phyloP scores from a whole-genome alignment of 2,797 vertebrate species.

The Gallinago solitaria region DNA sequence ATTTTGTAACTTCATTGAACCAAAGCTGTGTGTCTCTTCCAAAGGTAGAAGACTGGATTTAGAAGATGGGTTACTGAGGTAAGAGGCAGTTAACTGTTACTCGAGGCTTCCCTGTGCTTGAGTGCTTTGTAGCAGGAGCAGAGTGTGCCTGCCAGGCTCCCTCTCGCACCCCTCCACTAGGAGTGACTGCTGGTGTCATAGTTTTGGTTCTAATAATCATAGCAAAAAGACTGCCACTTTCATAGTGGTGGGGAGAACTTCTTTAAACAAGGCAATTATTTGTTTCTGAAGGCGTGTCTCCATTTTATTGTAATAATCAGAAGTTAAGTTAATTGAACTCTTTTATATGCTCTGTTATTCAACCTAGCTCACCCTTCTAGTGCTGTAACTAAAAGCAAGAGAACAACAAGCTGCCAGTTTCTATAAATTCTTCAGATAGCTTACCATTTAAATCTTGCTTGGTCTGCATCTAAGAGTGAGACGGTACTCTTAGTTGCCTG shows the following conservation, averaged over 20 bases:
- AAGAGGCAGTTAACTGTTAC: neutral
- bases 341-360: neutral
- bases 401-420: neutral
- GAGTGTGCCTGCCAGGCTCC: neutral
- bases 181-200: neutral
- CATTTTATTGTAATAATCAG: neutral
- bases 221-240: neutral
- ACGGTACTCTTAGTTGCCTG: neutral
- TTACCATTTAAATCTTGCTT: constrained; percentile 4
- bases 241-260: neutral
- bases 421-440: neutral
- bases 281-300: neutral
- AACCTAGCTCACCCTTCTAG: neutral
- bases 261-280: neutral
- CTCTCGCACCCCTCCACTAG: rapidly evolving
- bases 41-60: neutral
- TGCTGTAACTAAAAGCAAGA: neutral
- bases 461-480: neutral
- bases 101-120: neutral
- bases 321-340: neutral
- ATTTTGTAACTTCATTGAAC: neutral
- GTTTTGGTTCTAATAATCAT: neutral
- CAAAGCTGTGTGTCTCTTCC: neutral
- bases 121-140: neutral
- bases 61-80: neutral